Conservation (phyloP, 1,140 invertebrate genomes). For the Brachystomella parvula region DNA sequence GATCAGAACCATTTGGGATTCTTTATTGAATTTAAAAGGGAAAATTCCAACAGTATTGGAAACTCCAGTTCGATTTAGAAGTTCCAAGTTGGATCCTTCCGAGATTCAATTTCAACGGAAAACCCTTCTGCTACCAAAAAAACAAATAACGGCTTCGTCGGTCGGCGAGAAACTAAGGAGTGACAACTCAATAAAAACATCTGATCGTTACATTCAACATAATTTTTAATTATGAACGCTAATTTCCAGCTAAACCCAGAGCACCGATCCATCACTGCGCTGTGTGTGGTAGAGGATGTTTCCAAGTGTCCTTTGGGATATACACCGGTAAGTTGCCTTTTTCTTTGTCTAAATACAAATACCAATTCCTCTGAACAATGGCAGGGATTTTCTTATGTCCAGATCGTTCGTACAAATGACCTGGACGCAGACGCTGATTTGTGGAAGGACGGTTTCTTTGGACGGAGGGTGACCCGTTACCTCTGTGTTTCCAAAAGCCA, state of each 20-base stretch:
- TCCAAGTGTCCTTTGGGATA: conserved; percentile 45
- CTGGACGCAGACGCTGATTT: conserved; percentile 45
- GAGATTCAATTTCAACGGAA: no score
- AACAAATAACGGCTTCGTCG: no score
- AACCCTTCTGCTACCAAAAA: no score
- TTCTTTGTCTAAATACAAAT: not conserved
- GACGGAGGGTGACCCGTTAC: conserved; percentile 44
- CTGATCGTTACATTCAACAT: no score
- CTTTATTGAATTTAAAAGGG: no score
- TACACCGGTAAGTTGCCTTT: conserved; percentile 42
- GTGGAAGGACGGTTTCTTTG: conserved; percentile 48
- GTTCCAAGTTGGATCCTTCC: no score
- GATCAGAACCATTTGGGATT: no score
- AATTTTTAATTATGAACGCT: no score
- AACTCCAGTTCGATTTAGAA: no score
- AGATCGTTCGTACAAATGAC: conserved; percentile 44
- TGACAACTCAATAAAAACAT: no score
- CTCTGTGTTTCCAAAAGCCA: conserved; percentile 46
- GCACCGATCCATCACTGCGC: conserved; percentile 45
- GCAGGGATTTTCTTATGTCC: conserved; percentile 10
- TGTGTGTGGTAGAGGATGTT: conserved; percentile 47
- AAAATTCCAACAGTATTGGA: no score
- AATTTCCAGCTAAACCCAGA: conserved; percentile 39
- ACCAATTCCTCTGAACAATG: not conserved
- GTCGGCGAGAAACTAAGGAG: no score